Conservation (phyloP, 2,888 invertebrate genomes). For the Trissolcus japonicus region DNA sequence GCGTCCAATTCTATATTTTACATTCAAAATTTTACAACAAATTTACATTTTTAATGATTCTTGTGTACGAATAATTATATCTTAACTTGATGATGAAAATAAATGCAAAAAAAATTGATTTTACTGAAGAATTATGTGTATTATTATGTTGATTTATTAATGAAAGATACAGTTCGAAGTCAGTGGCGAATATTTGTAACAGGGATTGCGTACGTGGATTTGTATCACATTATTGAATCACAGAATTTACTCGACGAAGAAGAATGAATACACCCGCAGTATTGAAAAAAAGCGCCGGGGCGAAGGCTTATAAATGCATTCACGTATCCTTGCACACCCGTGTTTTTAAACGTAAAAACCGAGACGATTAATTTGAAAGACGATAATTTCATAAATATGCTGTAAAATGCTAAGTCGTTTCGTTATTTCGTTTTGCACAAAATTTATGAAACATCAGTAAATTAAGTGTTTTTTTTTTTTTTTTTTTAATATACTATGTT, state of each 20-base stretch:
- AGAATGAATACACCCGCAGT: slow-evolving; percentile 9
- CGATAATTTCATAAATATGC: slow-evolving; percentile 10
- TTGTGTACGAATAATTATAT: too few species aligned
- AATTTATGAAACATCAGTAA: background rate
- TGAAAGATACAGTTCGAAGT: too few species aligned
- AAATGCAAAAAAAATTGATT: too few species aligned
- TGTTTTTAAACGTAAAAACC: slow-evolving; percentile 8
- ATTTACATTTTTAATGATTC: too few species aligned
- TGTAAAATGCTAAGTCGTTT: background rate
- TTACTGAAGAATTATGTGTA: too few species aligned
- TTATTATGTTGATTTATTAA: too few species aligned
- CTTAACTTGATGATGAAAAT: too few species aligned
- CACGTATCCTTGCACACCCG: background rate
- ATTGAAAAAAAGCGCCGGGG: slow-evolving; percentile 21
- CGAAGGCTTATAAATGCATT: background rate
- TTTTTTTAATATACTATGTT: too few species aligned
- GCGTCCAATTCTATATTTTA: too few species aligned
- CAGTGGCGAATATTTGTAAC: background rate
- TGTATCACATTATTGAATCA: slow-evolving; percentile 24
- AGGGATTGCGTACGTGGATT: background rate
- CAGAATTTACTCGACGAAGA: slow-evolving; percentile 13
- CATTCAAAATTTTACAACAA: too few species aligned
- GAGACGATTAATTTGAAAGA: slow-evolving; percentile 11
- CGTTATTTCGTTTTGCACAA: background rate
- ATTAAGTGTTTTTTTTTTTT: too few species aligned